Percentiles rank a stretch among this genome's conserved stretches.
Conservation (phyloP, 2,797 vertebrate species). For the Merluccius polli region DNA sequence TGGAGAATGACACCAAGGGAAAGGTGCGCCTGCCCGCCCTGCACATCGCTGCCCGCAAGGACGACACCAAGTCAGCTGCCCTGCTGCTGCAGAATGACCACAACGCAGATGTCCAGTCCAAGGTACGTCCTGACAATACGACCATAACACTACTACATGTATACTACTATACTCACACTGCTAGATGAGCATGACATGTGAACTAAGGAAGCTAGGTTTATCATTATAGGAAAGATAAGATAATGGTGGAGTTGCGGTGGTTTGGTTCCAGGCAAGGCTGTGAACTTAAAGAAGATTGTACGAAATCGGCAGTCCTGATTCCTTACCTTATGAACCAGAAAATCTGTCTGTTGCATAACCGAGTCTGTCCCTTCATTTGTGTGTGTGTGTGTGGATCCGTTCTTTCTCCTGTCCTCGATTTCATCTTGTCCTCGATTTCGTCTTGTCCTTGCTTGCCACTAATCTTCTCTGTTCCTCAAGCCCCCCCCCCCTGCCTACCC, state of each 20-base stretch:
- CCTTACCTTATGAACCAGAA: too few relatives aligned
- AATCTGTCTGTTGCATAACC: too few relatives aligned
- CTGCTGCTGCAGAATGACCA: slow-evolving; percentile 97
- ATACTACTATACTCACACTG: not conserved
- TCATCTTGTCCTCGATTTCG: too few relatives aligned
- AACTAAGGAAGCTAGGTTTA: too few relatives aligned
- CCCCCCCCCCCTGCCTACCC: too few relatives aligned
- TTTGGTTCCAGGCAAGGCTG: not conserved
- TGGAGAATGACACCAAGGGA: slow-evolving; percentile 98
- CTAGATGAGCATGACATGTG: not conserved
- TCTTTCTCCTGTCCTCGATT: not conserved
- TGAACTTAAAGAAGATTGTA: not conserved
- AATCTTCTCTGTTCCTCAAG: not conserved
- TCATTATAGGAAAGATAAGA: too few relatives aligned
- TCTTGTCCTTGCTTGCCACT: not conserved
- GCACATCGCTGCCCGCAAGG: slow-evolving; percentile 96
- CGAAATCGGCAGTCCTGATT: not conserved
- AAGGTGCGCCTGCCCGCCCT: slow-evolving; percentile 93
- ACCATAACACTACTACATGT: too few relatives aligned
- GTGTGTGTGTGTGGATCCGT: not conserved
- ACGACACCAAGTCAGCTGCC: slow-evolving; percentile 96
- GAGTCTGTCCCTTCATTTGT: too few relatives aligned
- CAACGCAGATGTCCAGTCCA: slow-evolving; percentile 96
- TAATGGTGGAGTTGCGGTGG: not conserved
- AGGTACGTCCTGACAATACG: slow-evolving; percentile 69